Percentiles rank a stretch among this genome's conserved stretches.
These are phyloP conservation scores for Lagenorhynchus albirostris DNA, from an alignment of 2,113 vertebrate genomes.

Conservation along the genomic window DNA sequence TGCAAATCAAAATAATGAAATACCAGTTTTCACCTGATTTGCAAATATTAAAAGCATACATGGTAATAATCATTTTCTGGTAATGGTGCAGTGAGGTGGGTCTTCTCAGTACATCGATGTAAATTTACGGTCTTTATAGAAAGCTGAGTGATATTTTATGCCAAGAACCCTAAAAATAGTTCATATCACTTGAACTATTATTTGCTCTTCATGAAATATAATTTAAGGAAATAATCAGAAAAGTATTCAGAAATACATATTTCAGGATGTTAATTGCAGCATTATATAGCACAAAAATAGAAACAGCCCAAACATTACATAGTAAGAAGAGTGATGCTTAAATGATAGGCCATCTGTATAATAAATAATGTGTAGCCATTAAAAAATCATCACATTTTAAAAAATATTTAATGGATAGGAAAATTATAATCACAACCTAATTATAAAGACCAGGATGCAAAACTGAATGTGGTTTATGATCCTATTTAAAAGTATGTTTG, in stretches of 20 bases:
- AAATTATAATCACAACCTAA: not conserved
- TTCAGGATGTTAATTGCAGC: not conserved
- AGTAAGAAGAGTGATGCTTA: not conserved
- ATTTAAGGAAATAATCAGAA: not conserved
- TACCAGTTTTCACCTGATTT: not conserved
- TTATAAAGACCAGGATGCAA: not conserved
- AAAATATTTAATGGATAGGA: constrained; percentile 12
- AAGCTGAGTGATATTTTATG: not conserved
- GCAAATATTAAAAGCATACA: constrained; percentile 27
- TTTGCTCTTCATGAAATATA: not conserved
- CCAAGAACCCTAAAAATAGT: not conserved
- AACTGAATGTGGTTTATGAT: constrained; percentile 12
- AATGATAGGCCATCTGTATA: not conserved
- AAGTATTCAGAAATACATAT: not conserved
- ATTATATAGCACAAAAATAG: not conserved
- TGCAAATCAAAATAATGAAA: constrained; percentile 4
- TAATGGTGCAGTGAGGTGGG: not conserved
- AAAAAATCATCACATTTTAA: not conserved
- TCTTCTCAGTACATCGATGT: not conserved
- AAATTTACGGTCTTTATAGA: not conserved
- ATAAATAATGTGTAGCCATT: not conserved
- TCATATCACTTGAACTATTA: not conserved
- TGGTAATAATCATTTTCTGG: not conserved
- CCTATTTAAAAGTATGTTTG: not conserved
- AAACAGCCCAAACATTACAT: not conserved